Base-by-base conservation (phyloP, 2,888 invertebrate genomes). In the Aleiodes testaceus region DNA sequence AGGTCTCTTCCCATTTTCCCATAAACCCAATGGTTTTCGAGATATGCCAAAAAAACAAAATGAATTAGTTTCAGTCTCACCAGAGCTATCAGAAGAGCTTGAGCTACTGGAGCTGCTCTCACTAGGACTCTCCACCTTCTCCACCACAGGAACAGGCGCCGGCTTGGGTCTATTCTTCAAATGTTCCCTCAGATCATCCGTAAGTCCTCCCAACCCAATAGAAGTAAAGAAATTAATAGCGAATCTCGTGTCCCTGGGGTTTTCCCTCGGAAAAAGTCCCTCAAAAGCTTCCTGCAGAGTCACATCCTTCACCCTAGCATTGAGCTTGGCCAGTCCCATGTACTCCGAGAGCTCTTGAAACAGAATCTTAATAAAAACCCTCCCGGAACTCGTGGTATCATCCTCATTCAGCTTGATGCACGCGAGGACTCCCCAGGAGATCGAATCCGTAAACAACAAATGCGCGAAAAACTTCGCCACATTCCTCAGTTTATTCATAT, bases 401-500 rank as follows among this genome's bases (percentile, higher is more conserved):
- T 98, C 97, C 88, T 99, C 98, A 80, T 97, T 99, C 65, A 99
- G 88, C 81, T 93, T 94, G 63, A 99, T 95, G 80, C 94, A 94
- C 14, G 93, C 92, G 75, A 99, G 86, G 0, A 96, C 97, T 86
- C 95, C 94, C 99, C 99, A 99, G 61, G 96, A 93, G 66, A 99
- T 98, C 0, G 99, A 97, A 87, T 99, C 99, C 0, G 99, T 98
- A 81, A 95, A 95, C 0, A 99, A 89, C 1, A 99, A 90, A 89
- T 99, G 99, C 0, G 97, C 97, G 88, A 98, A 98, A 84, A 99
- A 97, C 85, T 98, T 98, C 84, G 97, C 96, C 0, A 99, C 97
- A 87, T 99, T 99, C 42, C 99, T 90, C 68, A 99, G 88, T 77
- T 99, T 94, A 86, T 98, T 98, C 12, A 97, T 97, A 82, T 99